These are phyloP conservation scores for Amiota communis DNA, from an alignment of 2,888 invertebrate genomes.

Conservation along the genomic window DNA sequence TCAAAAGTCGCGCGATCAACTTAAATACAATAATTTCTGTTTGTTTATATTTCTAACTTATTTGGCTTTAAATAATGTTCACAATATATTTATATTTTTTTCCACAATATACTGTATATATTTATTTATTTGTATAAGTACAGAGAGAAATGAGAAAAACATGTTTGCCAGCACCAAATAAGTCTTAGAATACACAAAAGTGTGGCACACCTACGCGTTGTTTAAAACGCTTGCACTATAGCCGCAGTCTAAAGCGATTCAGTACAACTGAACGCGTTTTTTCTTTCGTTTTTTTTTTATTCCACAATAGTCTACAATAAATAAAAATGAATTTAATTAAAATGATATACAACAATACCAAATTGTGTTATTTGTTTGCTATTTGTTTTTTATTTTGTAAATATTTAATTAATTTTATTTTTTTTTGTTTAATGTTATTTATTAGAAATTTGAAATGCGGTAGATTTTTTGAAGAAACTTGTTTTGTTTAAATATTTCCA, in stretches of 20 bases:
- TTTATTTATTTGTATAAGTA: no score
- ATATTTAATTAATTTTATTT: constrained; percentile 23
- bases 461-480: constrained; percentile 22
- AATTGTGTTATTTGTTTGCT: constrained; percentile 28
- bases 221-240: background rate
- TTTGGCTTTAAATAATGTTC: constrained; percentile 1
- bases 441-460: constrained; percentile 1
- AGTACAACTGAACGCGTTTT: background rate
- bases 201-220: constrained; percentile 35
- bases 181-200: constrained; percentile 52
- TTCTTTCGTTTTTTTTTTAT: constrained; percentile 22
- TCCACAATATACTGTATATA: no score
- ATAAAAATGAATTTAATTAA: constrained; percentile 36
- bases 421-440: constrained; percentile 8
- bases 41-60: background rate
- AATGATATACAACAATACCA: constrained; percentile 50
- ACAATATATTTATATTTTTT: background rate
- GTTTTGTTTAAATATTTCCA: constrained; percentile 3
- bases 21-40: background rate
- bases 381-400: constrained; percentile 9
- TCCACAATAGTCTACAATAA: no score
- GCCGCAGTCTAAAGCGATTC: background rate
- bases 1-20: background rate
- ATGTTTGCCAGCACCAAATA: constrained; percentile 45
- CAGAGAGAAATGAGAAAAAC: no score